These are phyloP conservation scores for Pogonocichla stellata DNA, from an alignment of 2,113 vertebrate species.

Conservation along the genomic window DNA sequence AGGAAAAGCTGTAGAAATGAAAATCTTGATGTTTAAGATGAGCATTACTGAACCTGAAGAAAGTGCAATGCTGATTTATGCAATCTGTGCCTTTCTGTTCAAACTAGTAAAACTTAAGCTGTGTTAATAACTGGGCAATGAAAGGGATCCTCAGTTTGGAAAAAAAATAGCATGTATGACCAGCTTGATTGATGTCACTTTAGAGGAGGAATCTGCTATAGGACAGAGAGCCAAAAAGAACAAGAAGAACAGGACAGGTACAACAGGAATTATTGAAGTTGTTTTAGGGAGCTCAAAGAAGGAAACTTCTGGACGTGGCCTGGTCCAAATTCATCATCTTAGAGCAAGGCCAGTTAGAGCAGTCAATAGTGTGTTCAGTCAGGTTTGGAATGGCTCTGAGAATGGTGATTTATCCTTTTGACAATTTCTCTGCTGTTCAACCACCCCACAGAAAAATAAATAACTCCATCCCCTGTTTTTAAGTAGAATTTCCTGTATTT, in stretches of 20 bases:
- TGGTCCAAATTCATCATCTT: not conserved
- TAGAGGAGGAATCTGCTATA: not conserved
- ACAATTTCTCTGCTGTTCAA: not conserved
- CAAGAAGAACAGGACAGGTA: not conserved
- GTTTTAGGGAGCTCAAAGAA: not conserved
- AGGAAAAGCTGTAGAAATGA: not conserved
- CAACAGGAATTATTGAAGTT: not conserved
- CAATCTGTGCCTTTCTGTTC: not conserved
- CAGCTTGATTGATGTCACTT: not conserved
- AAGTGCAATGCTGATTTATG: not conserved
- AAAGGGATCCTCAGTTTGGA: not conserved
- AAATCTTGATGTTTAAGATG: not conserved
- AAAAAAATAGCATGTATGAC: no score
- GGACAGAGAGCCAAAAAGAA: not conserved
- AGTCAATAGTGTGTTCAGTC: accelerated
- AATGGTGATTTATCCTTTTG: not conserved
- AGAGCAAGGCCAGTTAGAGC: not conserved
- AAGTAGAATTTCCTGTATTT: not conserved
- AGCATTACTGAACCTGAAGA: not conserved
- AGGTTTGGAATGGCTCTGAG: not conserved
- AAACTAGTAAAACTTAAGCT: not conserved
- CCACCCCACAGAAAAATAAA: not conserved
- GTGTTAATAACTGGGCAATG: not conserved
- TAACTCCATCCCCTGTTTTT: not conserved
- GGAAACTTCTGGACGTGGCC: not conserved